These are phyloP conservation scores for Melanotaenia duboulayi DNA, from an alignment of 2,113 vertebrate species.

Conservation along the genomic window DNA sequence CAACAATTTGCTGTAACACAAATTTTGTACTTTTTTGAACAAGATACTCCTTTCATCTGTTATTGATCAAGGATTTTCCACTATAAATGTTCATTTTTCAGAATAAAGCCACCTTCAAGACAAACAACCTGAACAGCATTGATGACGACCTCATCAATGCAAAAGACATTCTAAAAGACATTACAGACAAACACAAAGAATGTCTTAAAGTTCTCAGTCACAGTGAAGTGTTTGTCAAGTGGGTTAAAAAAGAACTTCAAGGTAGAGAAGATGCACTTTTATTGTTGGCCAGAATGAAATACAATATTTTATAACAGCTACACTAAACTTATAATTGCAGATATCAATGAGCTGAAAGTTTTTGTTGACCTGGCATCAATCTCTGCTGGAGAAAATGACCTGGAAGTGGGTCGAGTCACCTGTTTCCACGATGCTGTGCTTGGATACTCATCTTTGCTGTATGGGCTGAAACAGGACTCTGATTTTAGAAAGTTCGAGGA, in stretches of 20 bases:
- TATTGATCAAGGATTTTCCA: background rate
- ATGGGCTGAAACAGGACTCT: conserved; percentile 76
- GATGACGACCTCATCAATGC: conserved; percentile 77
- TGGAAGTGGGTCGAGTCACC: conserved; percentile 90
- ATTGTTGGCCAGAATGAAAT: background rate
- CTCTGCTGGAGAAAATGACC: conserved; percentile 92
- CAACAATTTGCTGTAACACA: too few species aligned
- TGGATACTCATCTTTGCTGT: conserved; percentile 87
- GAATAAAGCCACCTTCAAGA: conserved; percentile 74
- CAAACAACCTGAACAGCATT: conserved; percentile 83
- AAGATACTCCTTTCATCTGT: background rate
- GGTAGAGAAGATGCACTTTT: conserved; percentile 64
- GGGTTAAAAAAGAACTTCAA: conserved; percentile 86
- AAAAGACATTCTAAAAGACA: conserved; percentile 77
- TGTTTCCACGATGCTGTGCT: conserved; percentile 91
- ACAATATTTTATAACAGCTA: background rate
- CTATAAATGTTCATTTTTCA: conserved; percentile 56
- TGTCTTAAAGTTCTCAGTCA: conserved; percentile 81
- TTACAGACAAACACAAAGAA: conserved; percentile 70
- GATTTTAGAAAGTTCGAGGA: conserved; percentile 79
- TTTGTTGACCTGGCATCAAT: conserved; percentile 95
- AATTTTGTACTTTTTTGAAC: too few species aligned
- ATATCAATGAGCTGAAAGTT: conserved; percentile 89
- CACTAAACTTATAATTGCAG: conserved; percentile 65
- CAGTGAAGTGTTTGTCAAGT: conserved; percentile 83